Conservation (phyloP, 2,888 invertebrate species). For the Acanthosoma haemorrhoidale region DNA sequence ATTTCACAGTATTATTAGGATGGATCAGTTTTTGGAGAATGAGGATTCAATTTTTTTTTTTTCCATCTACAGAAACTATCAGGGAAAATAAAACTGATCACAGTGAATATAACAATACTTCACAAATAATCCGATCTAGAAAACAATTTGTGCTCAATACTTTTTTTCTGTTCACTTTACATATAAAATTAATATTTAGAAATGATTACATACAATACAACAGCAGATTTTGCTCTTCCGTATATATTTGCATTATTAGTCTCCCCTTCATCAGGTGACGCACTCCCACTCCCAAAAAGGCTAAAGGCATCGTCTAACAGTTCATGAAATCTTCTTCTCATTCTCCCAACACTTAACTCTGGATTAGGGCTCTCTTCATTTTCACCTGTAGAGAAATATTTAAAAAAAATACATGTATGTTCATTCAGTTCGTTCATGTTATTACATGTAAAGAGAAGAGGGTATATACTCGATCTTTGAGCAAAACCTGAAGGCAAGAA, state of each 20-base stretch:
- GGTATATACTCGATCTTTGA: too few relatives aligned
- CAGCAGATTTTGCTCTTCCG: constrained; percentile 40
- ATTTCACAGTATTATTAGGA: too few relatives aligned
- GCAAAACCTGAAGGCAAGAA: too few relatives aligned
- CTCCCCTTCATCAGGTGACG: constrained; percentile 37
- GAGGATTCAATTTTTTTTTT: not conserved
- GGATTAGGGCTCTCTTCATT: constrained; percentile 38
- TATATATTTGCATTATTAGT: constrained; percentile 33
- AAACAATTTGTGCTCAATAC: not conserved
- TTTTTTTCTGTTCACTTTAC: not conserved
- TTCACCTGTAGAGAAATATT: not conserved
- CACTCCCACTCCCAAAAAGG: constrained; percentile 61
- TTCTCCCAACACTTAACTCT: constrained; percentile 54
- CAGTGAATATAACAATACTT: not conserved
- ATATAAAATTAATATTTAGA: too few relatives aligned
- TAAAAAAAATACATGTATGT: not conserved
- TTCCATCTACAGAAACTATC: not conserved
- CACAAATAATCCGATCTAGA: not conserved
- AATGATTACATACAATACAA: constrained; percentile 40
- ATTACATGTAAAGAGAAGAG: too few relatives aligned
- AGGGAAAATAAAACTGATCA: not conserved
- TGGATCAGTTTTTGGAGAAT: too few relatives aligned
- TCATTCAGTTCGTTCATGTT: too few relatives aligned
- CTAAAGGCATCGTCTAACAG: constrained; percentile 74
- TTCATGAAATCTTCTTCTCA: constrained; percentile 69